These are phyloP conservation scores for Pissodes strobi DNA, from an alignment of 1,140 invertebrate genomes.

Conservation along the genomic window DNA sequence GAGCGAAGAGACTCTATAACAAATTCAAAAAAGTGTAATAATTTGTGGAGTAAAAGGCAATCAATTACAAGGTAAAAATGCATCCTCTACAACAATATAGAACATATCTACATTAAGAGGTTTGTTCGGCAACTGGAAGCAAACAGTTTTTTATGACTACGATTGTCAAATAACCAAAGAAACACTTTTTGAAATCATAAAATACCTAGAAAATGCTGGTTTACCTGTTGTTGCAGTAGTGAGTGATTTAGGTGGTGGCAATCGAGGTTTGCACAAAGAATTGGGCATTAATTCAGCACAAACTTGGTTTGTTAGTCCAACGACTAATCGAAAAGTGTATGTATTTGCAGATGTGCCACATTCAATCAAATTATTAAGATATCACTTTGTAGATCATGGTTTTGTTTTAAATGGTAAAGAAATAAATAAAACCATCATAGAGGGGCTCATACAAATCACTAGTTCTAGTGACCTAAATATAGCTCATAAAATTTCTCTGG, in stretches of 20 bases:
- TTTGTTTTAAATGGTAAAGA: conserved; percentile 31
- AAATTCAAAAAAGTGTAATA: too few relatives aligned
- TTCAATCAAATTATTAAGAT: conserved; percentile 42
- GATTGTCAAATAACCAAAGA: conserved; percentile 44
- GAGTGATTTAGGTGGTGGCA: conserved; percentile 46
- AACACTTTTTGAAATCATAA: conserved; percentile 41
- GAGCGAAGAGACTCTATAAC: too few relatives aligned
- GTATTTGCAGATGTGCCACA: conserved; percentile 45
- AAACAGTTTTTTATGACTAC: conserved; percentile 50
- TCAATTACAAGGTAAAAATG: too few relatives aligned
- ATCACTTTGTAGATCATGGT: conserved; percentile 42
- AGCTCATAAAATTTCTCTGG: conserved; percentile 25
- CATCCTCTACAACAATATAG: too few relatives aligned
- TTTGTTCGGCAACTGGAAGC: conserved; percentile 49
- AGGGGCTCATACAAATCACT: conserved; percentile 26
- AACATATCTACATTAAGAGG: too few relatives aligned
- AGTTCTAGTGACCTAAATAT: conserved; percentile 31
- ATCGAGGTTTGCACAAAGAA: conserved; percentile 37
- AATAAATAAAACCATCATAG: conserved; percentile 33
- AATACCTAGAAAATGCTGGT: conserved; percentile 32
- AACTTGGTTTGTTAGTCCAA: too few relatives aligned
- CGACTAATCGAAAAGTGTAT: conserved; percentile 34
- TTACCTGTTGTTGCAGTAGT: conserved; percentile 43
- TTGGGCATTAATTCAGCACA: conserved; percentile 29
- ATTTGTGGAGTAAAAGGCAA: too few relatives aligned